Evolutionary conservation across 92 coral and sea anemone genomes (phyloP).

Genomic region (Desmophyllum pertusum): DNA sequence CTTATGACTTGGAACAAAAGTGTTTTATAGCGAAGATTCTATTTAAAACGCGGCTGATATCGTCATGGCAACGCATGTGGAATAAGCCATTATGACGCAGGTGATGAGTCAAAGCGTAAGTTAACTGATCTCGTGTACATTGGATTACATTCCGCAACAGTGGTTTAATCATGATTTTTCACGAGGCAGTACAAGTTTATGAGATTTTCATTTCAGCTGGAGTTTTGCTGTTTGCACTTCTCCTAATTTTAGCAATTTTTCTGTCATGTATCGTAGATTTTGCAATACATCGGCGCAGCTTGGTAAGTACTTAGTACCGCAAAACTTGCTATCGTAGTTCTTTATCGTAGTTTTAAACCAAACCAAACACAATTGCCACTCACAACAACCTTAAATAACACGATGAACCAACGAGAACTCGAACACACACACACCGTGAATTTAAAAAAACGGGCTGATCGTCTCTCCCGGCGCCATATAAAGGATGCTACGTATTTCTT

Average conservation of each 20-base stretch:
- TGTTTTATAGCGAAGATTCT: no score
- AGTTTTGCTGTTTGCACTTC: not conserved
- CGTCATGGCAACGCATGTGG: not conserved
- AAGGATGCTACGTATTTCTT: not conserved
- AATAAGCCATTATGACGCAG: not conserved
- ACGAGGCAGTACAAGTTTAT: not conserved
- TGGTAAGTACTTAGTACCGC: not conserved
- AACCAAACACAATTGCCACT: no score
- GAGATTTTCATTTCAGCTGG: not conserved
- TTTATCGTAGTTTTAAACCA: no score
- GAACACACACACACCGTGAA: not conserved
- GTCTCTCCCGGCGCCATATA: not conserved
- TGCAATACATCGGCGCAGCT: not conserved
- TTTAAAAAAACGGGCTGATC: not conserved
- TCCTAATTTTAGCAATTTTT: not conserved
- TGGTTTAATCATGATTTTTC: not conserved
- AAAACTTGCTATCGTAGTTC: no score
- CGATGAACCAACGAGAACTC: no score
- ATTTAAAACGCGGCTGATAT: not conserved
- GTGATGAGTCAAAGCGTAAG: not conserved
- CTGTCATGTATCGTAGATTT: not conserved
- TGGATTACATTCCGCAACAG: not conserved
- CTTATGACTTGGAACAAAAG: no score
- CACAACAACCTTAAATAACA: no score
- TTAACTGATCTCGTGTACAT: not conserved